Percentiles rank a stretch among this genome's conserved stretches.
Conservation (phyloP, 1,140 invertebrate genomes). For the Zophobas morio region DNA sequence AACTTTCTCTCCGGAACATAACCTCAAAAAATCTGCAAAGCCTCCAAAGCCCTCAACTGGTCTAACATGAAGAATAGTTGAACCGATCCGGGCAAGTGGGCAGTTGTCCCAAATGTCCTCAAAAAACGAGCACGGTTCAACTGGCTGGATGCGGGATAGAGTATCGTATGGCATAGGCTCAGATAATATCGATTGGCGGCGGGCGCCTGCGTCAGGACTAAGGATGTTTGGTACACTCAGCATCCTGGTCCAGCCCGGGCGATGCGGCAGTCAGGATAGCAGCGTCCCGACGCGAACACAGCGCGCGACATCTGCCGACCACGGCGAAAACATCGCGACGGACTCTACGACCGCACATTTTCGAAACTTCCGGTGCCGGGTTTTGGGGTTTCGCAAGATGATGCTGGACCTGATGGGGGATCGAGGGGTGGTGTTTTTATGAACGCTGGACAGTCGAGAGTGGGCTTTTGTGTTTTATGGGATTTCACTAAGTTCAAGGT, state of each 20-base stretch:
- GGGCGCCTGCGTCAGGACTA: slow-evolving; percentile 58
- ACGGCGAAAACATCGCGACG: slow-evolving; percentile 26
- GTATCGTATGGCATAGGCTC: slow-evolving; percentile 47
- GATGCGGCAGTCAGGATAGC: slow-evolving; percentile 63
- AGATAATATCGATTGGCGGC: slow-evolving; percentile 62
- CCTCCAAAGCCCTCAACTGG: slow-evolving; percentile 23
- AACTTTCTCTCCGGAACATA: slow-evolving; percentile 28
- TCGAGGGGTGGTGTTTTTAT: slow-evolving; percentile 4
- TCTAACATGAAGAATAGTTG: slow-evolving; percentile 43
- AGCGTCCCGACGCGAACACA: slow-evolving; percentile 50
- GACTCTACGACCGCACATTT: slow-evolving; percentile 24
- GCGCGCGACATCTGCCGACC: slow-evolving; percentile 30
- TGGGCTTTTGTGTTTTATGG: slow-evolving; percentile 16
- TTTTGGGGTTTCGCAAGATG: neutral
- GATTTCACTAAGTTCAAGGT: slow-evolving; percentile 15
- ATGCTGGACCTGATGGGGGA: slow-evolving; percentile 7
- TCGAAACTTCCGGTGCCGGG: slow-evolving; percentile 8
- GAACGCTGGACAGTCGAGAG: neutral
- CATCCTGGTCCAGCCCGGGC: slow-evolving; percentile 65
- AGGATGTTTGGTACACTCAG: slow-evolving; percentile 63
- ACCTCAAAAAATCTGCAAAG: slow-evolving; percentile 47
- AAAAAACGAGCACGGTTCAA: slow-evolving; percentile 42
- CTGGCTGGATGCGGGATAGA: slow-evolving; percentile 46
- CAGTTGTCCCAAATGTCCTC: slow-evolving; percentile 37
- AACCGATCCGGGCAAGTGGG: slow-evolving; percentile 43